phyloP scores from a whole-genome alignment of 2,888 invertebrate genomes.

The Cephus nigrinus region DNA sequence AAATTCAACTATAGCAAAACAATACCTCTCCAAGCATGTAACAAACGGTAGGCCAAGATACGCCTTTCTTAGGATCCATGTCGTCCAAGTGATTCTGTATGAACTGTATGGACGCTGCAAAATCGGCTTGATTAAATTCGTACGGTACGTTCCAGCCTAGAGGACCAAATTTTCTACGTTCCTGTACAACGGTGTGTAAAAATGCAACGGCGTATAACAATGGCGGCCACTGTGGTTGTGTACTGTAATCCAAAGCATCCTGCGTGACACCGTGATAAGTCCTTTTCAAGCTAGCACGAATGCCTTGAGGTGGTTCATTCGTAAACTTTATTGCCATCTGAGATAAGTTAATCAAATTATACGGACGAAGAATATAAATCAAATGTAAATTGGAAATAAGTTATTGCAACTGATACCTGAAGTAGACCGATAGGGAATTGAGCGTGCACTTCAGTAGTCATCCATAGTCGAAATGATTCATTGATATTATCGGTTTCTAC shows the following conservation, averaged over 20 bases:
- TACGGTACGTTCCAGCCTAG: constrained; percentile 98
- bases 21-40: constrained; percentile 95
- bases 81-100: constrained; percentile 97
- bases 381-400: not conserved
- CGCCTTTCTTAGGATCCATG: constrained; percentile 96
- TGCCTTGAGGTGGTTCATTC: constrained; percentile 97
- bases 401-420: constrained; percentile 56
- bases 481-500: constrained; percentile 87
- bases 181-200: constrained; percentile 94
- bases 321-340: constrained; percentile 98
- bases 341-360: constrained; percentile 42
- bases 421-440: constrained; percentile 90
- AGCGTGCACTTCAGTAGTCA: constrained; percentile 93
- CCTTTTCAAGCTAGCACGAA: constrained; percentile 91
- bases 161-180: constrained; percentile 94
- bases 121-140: constrained; percentile 97
- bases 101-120: constrained; percentile 94
- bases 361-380: not conserved
- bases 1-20: not conserved
- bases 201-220: constrained; percentile 94
- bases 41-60: constrained; percentile 96
- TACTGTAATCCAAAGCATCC: constrained; percentile 92
- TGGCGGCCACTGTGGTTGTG: constrained; percentile 93
- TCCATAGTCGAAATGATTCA: constrained; percentile 89
- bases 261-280: constrained; percentile 92